Conservation (phyloP, 2,113 vertebrate genomes). For the Notarius quadriscutis region DNA sequence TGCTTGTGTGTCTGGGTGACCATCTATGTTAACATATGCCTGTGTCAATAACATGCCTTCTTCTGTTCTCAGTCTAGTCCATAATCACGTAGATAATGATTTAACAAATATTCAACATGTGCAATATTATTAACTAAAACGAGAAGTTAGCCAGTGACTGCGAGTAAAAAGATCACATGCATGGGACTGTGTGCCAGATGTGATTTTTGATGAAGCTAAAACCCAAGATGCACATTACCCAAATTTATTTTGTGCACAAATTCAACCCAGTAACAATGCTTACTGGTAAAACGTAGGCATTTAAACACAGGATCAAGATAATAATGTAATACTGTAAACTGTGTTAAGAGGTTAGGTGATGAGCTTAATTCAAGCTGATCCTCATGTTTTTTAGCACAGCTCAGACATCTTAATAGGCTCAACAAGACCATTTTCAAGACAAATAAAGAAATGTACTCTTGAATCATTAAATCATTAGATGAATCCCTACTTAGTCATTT, state of each 20-base stretch:
- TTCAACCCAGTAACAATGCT: background rate
- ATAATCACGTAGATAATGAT: background rate
- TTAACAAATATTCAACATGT: background rate
- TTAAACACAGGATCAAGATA: background rate
- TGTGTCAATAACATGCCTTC: background rate
- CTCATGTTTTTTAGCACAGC: background rate
- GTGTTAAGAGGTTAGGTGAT: background rate
- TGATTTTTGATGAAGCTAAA: background rate
- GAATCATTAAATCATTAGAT: background rate
- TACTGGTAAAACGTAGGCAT: background rate
- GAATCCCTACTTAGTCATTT: constrained; percentile 2
- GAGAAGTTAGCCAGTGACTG: background rate
- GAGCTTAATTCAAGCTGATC: background rate
- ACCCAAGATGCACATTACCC: background rate
- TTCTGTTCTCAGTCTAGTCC: background rate
- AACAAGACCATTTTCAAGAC: background rate
- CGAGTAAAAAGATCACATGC: constrained; percentile 1
- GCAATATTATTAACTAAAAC: background rate
- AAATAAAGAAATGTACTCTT: background rate
- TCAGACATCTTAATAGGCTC: background rate
- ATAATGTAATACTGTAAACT: background rate
- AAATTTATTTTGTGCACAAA: background rate
- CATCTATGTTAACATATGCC: background rate
- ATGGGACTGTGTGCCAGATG: background rate
- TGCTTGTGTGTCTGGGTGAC: background rate